Base-by-base conservation (phyloP, 2,113 vertebrate genomes). In the Microtus pennsylvanicus region DNA sequence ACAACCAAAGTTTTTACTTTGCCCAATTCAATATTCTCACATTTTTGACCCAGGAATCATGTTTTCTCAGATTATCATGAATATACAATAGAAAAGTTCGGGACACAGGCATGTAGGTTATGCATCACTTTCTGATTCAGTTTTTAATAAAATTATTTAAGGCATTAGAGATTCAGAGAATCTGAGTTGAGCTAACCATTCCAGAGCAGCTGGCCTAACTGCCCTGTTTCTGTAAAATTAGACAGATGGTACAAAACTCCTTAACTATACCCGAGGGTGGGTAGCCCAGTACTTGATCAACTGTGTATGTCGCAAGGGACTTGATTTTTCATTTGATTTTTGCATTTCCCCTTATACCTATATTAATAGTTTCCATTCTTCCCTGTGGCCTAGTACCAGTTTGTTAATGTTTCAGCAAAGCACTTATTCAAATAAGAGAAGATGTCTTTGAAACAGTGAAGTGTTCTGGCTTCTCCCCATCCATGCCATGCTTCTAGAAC, bases 51-150 rank as follows among this genome's bases (percentile, higher is more conserved):
- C 14, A 30, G 28, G 50, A 63, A 22, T 11, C 28, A 38, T 24
- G 28, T 58, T 92, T 94, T 82, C 93, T 90, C 52, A 91, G 61
- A 69, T 89, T 55, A 42, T 33, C 42, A 76, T 90, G 58, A 72
- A 76, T 2, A 82, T 58, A 69, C 82, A 82, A 92, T 10, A 76
- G n/a, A 42, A 70, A 89, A 91, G n/a, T 77, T 81, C 19, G 65
- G 89, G 35, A 80, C n/a, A 55, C 21, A 24, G n/a, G 7, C 80
- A 17, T 72, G n/a, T 52, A 30, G 5, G 45, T 30, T 22, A 47
- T 50, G n/a, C 17, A 16, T 47, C 21, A 28, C 45, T 82, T 94
- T 81, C 86, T 85, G 42, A 77, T 45, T 19, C 7, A 88, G 80
- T 50, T 22, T 47, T 28, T 70, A 38, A 70, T 63, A 47, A 93